phyloP scores from a whole-genome alignment of 2,888 invertebrate species.

The Xiphydria camelus region DNA sequence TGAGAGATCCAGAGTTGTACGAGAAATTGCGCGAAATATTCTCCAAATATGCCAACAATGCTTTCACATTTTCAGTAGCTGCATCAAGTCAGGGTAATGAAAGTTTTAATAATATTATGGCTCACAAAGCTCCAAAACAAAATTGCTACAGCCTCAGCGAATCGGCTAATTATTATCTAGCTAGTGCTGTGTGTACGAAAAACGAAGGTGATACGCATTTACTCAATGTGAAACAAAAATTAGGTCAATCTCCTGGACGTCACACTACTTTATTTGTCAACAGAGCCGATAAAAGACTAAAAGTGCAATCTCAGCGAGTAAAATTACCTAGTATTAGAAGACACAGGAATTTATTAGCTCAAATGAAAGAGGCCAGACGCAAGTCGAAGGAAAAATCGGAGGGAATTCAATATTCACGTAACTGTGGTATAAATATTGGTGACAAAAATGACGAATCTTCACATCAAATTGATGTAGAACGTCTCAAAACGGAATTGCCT shows the following conservation, averaged over 20 bases:
- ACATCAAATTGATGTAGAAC: too few species aligned
- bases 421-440: too few species aligned
- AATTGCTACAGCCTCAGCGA: conserved; percentile 16
- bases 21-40: conserved; percentile 10
- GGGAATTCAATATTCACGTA: too few species aligned
- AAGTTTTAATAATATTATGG: conserved; percentile 21
- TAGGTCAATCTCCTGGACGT: conserved; percentile 19
- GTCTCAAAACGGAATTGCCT: too few species aligned
- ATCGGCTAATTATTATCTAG: conserved; percentile 17
- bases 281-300: conserved; percentile 5
- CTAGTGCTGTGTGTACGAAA: conserved; percentile 19
- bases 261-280: conserved; percentile 11
- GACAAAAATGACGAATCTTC: too few species aligned
- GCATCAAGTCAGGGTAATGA: conserved; percentile 21
- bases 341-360: conserved; percentile 3
- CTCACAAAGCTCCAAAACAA: conserved; percentile 21
- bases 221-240: conserved; percentile 9
- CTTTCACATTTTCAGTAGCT: conserved; percentile 19
- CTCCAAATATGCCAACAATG: conserved; percentile 18
- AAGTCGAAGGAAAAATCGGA: not conserved
- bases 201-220: conserved; percentile 20
- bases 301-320: conserved; percentile 8
- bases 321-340: conserved; percentile 10
- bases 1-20: conserved; percentile 5
- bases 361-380: conserved; percentile 2